A percentile compares a stretch with the other conserved stretches of the same genome.
phyloP scores from a whole-genome alignment of 1,140 invertebrate genomes.

The Drosophila chauvacae region DNA sequence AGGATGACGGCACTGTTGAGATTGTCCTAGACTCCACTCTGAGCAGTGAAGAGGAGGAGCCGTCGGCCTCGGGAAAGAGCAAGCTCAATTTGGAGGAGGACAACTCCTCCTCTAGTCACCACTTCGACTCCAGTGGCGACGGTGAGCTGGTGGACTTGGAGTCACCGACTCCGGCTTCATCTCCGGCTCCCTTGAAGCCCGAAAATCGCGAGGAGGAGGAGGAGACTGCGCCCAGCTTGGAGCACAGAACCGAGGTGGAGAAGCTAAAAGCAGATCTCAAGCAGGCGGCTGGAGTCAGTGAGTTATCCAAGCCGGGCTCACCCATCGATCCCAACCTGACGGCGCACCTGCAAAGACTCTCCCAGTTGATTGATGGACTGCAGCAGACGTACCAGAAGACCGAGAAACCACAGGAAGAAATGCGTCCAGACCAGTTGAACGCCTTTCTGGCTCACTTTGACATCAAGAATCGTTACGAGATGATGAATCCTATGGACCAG shows the following conservation, averaged over 20 bases:
- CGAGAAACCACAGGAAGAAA: slow-evolving; percentile 64
- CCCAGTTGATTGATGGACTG: slow-evolving; percentile 82
- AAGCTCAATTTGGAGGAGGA: slow-evolving; percentile 23
- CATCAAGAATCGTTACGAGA: slow-evolving; percentile 75
- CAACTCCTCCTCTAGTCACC: slow-evolving; percentile 17
- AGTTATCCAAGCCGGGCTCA: slow-evolving; percentile 30
- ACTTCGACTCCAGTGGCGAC: slow-evolving; percentile 75
- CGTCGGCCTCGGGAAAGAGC: not conserved
- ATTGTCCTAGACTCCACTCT: slow-evolving; percentile 56
- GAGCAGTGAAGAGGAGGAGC: slow-evolving; percentile 62
- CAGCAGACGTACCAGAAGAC: slow-evolving; percentile 76
- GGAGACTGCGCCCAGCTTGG: not conserved
- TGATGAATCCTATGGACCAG: slow-evolving; percentile 48
- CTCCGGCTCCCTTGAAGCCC: slow-evolving; percentile 5
- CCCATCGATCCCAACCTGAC: slow-evolving; percentile 75
- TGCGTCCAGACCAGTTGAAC: slow-evolving; percentile 82
- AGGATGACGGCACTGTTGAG: slow-evolving; percentile 60
- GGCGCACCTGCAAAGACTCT: slow-evolving; percentile 77
- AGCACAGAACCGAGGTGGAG: slow-evolving; percentile 35
- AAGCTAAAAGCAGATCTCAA: slow-evolving; percentile 41
- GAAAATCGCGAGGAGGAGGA: slow-evolving; percentile 61
- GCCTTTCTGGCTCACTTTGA: slow-evolving; percentile 82
- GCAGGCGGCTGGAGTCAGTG: slow-evolving; percentile 29
- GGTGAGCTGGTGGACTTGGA: slow-evolving; percentile 72
- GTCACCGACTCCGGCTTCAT: slow-evolving; percentile 1